Evolutionary conservation across 37 sponge, comb jelly and placozoan species (phyloP).

Genomic region (Eunapius fragilis): DNA sequence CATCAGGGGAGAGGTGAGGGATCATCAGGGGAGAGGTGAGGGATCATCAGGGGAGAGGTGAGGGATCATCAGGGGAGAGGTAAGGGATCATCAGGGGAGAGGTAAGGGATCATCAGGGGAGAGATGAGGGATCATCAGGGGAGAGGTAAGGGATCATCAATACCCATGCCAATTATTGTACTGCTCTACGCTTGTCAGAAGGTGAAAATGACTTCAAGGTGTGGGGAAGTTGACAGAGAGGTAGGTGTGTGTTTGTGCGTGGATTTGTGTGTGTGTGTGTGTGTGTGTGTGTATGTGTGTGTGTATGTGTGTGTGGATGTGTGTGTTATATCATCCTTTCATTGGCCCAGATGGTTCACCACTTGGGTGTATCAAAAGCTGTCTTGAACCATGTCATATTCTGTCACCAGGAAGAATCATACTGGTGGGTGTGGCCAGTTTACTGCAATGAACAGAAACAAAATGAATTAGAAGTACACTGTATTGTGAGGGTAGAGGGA

Average conservation of each 20-base stretch:
- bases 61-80: slow-evolving; percentile 46
- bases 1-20: slow-evolving; percentile 5
- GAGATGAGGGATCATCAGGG: slow-evolving; percentile 4
- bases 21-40: slow-evolving; percentile 39
- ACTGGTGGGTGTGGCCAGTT: slow-evolving; percentile 67
- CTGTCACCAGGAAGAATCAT: slow-evolving; percentile 98
- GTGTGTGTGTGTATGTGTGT: neutral
- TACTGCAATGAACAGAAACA: neutral
- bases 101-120: slow-evolving; percentile 54
- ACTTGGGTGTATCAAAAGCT: slow-evolving; percentile 91
- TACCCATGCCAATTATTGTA: neutral
- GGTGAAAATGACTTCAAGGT: slow-evolving; percentile 72
- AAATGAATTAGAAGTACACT: no score
- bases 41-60: neutral
- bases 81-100: neutral
- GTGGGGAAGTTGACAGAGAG: slow-evolving; percentile 90
- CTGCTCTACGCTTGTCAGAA: slow-evolving; percentile 23
- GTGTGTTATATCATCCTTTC: neutral
- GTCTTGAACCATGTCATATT: slow-evolving; percentile 94
- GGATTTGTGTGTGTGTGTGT: no score
- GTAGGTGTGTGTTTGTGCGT: slow-evolving; percentile 25
- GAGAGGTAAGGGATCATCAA: slow-evolving; percentile 17
- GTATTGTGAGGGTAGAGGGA: no score
- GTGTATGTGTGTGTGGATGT: neutral
- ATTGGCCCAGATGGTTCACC: slow-evolving; percentile 72